Evolutionary conservation across 2,888 invertebrate genomes (phyloP), one percentile per base, ranked within the genome.

Genomic region (Cloeon dipterum): DNA sequence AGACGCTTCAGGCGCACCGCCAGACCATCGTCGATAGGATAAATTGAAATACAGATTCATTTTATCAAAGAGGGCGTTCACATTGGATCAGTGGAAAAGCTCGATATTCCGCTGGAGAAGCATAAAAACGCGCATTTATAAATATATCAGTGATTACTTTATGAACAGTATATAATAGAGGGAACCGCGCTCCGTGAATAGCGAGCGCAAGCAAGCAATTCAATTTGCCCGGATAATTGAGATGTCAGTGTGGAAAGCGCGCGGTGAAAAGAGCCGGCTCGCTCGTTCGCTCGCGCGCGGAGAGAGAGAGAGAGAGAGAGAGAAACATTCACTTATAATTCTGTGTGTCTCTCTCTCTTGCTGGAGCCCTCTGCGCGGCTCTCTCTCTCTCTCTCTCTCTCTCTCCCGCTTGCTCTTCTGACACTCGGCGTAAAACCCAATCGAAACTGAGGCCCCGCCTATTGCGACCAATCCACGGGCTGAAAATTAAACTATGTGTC

Each of bases 171-270:
- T n/a, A n/a, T n/a, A n/a, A n/a, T n/a, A n/a, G n/a, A n/a, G n/a
- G n/a, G n/a, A n/a, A n/a, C n/a, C n/a, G n/a, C n/a, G n/a, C n/a
- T n/a, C n/a, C n/a, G n/a, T n/a, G n/a, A n/a, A n/a, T n/a, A n/a
- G n/a, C n/a, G n/a, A n/a, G n/a, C n/a, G n/a, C n/a, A n/a, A n/a
- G n/a, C n/a, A n/a, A n/a, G n/a, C 29, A 29, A 29, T 29, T 29
- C 29, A 29, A 29, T 29, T 29, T 29, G 13, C 29, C 13, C 16
- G 29, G 29, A 29, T 29, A 29, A 29, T 29, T 29, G 29, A 29
- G 29, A 29, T 29, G 29, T 29, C 29, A 29, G 29, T 29, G 29
- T n/a, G 5, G 29, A 29, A 29, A 29, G n/a, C 16, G 14, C 29
- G n/a, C n/a, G n/a, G 16, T 29, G 16, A 14, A 16, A 14, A 14